Evolutionary conservation across 2,888 invertebrate species (phyloP), one percentile per base, ranked within the genome.

Genomic region (Colletes collaris): DNA sequence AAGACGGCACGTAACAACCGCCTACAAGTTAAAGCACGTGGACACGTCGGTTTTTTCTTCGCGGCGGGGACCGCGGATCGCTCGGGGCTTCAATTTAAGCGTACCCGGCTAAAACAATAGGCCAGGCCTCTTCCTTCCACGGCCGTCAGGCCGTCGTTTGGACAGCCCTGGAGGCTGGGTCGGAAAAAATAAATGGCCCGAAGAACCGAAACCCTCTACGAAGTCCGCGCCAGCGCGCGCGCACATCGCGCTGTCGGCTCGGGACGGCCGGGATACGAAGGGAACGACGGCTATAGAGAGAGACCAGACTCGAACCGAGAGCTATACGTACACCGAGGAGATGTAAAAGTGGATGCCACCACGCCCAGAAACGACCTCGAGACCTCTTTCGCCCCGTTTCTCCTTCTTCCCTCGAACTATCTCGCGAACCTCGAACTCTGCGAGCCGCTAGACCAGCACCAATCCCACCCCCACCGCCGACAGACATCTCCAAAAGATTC

Each of bases 351-450:
- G 85, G 90, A 89, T 90, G 85, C 88, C 89, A 89, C 90, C 90
- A 90, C 91, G 91, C 91, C 91, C 91, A 90, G 87, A 86, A 88
- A 86, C 88, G 90, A 90, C 91, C 90, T 91, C 91, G 88, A 89
- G 83, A 85, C 80, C 85, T 80, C 81, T 81, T 79, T 83, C 86
- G 73, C 67, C 78, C 83, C 65, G 62, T 76, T 70, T 80, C 86
- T 80, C 69, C 73, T 72, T 87, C 83, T 88, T 76, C 62, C 73
- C 62, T 86, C 84, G 81, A 16, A 85, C 83, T 80, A 82, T 82
- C 85, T 83, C 64, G 83, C 84, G 81, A 86, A 83, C 74, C 81
- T 58, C 72, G 53, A 72, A 75, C 73, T 68, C 74, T 53, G 67
- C 75, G 50, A 74, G 60, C 44, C 58, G 55, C n/a, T 52, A 40